Evolutionary conservation across 2,888 invertebrate species (phyloP).

Genomic region (Drosophila quinaria): DNA sequence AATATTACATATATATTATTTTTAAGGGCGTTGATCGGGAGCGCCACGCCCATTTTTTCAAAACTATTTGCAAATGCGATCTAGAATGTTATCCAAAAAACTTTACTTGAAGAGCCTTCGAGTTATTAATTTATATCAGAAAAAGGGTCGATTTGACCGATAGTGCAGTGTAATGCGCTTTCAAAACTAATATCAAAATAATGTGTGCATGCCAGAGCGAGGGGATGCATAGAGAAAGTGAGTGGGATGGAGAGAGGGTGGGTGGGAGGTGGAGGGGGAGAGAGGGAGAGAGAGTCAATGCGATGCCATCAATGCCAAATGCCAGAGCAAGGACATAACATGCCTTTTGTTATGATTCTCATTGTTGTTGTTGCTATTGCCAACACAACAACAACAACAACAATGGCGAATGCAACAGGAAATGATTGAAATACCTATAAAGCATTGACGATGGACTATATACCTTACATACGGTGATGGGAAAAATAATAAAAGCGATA

Average conservation of each 20-base stretch:
- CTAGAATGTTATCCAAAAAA: no score
- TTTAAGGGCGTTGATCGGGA: no score
- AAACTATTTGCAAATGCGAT: no score
- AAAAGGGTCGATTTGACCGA: no score
- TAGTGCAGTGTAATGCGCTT: slow-evolving; percentile 59
- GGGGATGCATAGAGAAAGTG: background rate
- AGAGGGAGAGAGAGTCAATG: slow-evolving; percentile 18
- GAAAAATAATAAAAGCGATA: no score
- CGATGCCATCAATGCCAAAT: slow-evolving; percentile 44
- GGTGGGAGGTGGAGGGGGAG: background rate
- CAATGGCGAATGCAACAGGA: slow-evolving; percentile 51
- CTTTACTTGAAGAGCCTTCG: no score
- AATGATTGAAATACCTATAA: slow-evolving; percentile 49
- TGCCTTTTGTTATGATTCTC: slow-evolving; percentile 16
- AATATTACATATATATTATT: no score
- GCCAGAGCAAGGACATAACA: slow-evolving; percentile 26
- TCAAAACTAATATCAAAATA: slow-evolving; percentile 67
- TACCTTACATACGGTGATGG: no score
- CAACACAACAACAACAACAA: slow-evolving; percentile 4
- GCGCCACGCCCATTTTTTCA: no score
- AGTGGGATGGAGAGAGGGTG: background rate
- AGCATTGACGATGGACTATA: slow-evolving; percentile 22
- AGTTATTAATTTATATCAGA: no score
- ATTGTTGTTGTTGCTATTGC: background rate
- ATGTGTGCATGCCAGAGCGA: slow-evolving; percentile 19